Conservation (phyloP, 1,140 invertebrate species). For the Penaeus chinensis region DNA sequence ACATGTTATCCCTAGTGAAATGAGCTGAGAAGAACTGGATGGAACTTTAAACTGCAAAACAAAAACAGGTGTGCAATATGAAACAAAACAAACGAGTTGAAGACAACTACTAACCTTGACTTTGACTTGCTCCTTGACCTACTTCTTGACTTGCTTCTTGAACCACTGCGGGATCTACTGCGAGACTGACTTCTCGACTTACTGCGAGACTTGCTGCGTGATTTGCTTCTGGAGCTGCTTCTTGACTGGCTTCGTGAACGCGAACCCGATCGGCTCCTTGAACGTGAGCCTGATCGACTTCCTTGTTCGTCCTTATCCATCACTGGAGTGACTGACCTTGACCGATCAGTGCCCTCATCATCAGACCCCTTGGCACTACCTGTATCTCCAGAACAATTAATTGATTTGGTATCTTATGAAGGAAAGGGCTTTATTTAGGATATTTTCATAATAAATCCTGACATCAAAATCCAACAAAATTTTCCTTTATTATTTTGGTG, state of each 20-base stretch:
- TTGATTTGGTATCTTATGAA: no score
- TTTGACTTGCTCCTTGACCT: conserved; percentile 66
- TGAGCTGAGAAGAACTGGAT: conserved; percentile 9
- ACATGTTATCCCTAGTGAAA: no score
- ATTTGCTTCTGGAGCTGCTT: conserved; percentile 61
- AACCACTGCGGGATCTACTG: conserved; percentile 29
- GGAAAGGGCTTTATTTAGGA: no score
- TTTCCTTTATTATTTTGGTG: neutral
- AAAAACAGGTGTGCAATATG: conserved; percentile 52
- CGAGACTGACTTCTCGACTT: conserved; percentile 51
- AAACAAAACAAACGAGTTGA: neutral
- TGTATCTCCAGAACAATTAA: conserved; percentile 1
- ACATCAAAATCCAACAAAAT: neutral
- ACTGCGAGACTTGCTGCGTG: conserved; percentile 35
- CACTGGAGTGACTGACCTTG: conserved; percentile 26
- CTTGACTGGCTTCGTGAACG: conserved; percentile 34
- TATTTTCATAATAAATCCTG: no score
- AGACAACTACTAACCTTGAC: conserved; percentile 53
- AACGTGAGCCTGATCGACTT: conserved; percentile 60
- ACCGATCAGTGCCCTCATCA: conserved; percentile 56
- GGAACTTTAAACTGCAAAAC: conserved; percentile 21
- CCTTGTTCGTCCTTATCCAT: conserved; percentile 60
- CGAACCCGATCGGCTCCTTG: conserved; percentile 60
- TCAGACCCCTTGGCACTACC: conserved; percentile 60
- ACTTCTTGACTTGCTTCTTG: conserved; percentile 51